phyloP scores from a whole-genome alignment of 2,888 invertebrate species.

The Phortica magna region DNA sequence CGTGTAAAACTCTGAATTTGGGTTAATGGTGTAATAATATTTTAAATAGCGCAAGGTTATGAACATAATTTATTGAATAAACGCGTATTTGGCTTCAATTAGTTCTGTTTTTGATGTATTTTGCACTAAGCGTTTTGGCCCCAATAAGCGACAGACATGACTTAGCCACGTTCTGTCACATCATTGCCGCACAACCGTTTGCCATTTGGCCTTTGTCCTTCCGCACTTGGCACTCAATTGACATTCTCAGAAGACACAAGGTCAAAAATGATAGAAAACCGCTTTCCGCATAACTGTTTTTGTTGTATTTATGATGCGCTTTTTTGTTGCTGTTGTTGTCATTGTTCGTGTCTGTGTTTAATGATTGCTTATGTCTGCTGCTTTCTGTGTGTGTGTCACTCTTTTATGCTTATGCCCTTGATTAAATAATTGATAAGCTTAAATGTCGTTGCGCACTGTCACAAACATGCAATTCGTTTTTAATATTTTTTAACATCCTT shows the following conservation, averaged over 20 bases:
- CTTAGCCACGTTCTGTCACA: too few relatives aligned
- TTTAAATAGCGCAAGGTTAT: conserved; percentile 4
- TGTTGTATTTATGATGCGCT: conserved; percentile 16
- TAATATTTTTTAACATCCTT: background rate
- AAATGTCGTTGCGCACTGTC: conserved; percentile 1
- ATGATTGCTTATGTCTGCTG: conserved; percentile 5
- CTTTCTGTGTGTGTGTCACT: background rate
- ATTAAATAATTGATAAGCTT: conserved; percentile 25
- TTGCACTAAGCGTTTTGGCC: too few relatives aligned
- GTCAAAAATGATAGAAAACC: conserved; percentile 12
- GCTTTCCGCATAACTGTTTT: background rate
- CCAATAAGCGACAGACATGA: too few relatives aligned
- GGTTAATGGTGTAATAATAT: conserved; percentile 12
- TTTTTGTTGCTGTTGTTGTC: background rate
- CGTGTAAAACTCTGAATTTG: background rate
- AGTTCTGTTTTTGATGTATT: too few relatives aligned
- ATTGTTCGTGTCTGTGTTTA: conserved; percentile 19
- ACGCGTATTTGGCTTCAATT: too few relatives aligned
- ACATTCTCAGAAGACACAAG: conserved; percentile 20
- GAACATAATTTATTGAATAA: background rate
- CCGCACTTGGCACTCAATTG: conserved; percentile 2
- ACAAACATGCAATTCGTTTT: background rate
- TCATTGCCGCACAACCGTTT: too few relatives aligned
- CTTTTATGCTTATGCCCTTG: conserved; percentile 20
- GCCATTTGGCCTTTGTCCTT: background rate